phyloP scores from a whole-genome alignment of 2,113 vertebrate genomes.

The Psettodes erumei region DNA sequence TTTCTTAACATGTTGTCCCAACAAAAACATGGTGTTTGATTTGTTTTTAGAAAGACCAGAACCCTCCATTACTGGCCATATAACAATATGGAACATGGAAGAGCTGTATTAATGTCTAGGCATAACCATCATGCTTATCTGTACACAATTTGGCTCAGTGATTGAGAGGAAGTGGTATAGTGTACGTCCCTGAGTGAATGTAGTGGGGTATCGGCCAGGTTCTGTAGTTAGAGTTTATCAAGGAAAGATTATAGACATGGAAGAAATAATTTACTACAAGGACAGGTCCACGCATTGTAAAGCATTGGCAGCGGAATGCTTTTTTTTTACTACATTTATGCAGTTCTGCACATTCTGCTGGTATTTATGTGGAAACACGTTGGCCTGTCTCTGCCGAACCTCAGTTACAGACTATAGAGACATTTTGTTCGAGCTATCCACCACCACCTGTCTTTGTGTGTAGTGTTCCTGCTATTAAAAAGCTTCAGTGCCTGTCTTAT shows the following conservation, averaged over 20 bases:
- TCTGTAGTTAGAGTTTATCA: background rate
- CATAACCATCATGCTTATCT: background rate
- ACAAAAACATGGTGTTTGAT: background rate
- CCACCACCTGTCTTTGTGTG: background rate
- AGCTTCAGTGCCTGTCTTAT: conserved; percentile 1
- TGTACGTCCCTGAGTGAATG: background rate
- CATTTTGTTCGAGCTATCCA: background rate
- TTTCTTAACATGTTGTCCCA: background rate
- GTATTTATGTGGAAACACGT: background rate
- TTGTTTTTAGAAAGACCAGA: background rate
- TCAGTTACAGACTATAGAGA: too few species aligned
- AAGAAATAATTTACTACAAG: too few species aligned
- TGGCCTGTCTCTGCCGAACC: too few species aligned
- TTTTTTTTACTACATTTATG: background rate
- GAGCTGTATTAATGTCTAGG: background rate
- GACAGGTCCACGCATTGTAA: background rate
- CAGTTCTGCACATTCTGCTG: background rate
- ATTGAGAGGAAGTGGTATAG: background rate
- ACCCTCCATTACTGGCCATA: background rate
- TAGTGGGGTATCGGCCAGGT: background rate
- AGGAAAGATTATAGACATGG: background rate
- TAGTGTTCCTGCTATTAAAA: too few species aligned
- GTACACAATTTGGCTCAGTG: background rate
- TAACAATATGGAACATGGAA: background rate
- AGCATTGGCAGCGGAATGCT: background rate